phyloP scores from a whole-genome alignment of 1,140 invertebrate species.

The Papilio polyxenes region DNA sequence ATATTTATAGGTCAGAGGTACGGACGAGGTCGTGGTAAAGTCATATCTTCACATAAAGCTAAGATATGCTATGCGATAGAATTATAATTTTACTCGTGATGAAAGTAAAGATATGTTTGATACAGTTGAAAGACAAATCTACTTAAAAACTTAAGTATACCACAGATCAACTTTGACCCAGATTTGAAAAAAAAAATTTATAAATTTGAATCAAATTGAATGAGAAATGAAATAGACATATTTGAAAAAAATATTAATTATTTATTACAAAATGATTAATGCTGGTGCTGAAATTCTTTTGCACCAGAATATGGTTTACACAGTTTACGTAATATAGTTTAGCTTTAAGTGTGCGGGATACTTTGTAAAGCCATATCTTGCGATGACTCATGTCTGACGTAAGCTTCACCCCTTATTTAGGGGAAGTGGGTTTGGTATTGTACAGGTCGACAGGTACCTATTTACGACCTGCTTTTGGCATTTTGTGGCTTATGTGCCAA shows the following conservation, averaged over 20 bases:
- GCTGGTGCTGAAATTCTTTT: too few species aligned
- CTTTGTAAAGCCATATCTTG: not conserved
- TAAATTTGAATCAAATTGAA: too few species aligned
- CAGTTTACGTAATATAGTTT: not conserved
- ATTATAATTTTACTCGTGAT: not conserved
- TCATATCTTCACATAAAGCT: not conserved
- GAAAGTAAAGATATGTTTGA: too few species aligned
- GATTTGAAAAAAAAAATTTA: too few species aligned
- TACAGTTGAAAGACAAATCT: too few species aligned
- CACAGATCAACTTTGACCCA: too few species aligned
- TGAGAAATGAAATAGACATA: too few species aligned
- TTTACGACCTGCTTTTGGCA: not conserved
- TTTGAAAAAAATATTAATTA: too few species aligned
- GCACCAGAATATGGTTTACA: too few species aligned
- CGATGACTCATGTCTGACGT: conserved; percentile 6
- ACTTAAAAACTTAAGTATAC: too few species aligned
- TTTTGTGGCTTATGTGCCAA: not conserved
- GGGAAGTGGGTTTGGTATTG: not conserved
- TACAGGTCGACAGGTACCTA: not conserved
- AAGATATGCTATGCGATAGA: not conserved
- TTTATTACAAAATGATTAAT: too few species aligned
- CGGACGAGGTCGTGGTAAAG: conserved; percentile 26
- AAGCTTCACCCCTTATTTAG: not conserved
- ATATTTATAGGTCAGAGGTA: conserved; percentile 33
- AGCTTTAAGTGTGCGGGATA: not conserved